Base-by-base conservation (phyloP, 2,888 invertebrate species). In the Petrolisthes cinctipes region DNA sequence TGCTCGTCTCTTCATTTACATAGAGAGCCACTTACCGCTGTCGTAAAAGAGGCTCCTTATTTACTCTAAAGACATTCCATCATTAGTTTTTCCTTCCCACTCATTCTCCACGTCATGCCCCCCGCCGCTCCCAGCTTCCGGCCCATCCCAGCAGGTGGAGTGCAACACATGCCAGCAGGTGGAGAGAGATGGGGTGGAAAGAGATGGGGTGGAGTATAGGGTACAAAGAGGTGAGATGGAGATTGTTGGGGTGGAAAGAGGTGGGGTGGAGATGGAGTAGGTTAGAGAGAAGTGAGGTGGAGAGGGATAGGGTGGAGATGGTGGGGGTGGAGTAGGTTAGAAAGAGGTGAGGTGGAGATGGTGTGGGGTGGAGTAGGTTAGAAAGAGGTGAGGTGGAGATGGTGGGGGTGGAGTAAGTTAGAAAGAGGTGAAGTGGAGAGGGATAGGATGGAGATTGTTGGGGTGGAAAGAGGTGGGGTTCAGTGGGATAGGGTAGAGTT, bases 71-170 rank as follows among this genome's bases (percentile, higher is more conserved):
- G 71, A 6, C 71, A 71, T n/a, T 61, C 61, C 61, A 61, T 17
- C 61, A 9, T 61, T 17, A 61, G 11, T n/a, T 71, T n/a, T n/a
- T 71, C 71, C 71, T n/a, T 71, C n/a, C n/a, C 71, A 14, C 71
- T 71, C 14, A 20, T 71, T 6, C n/a, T 6, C 17, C 11, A 14
- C 6, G 71, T 71, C 71, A 71, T n/a, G 71, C 71, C 71, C 71
- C 71, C 71, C 71, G 71, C n/a, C n/a, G 71, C 71, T 71, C 11
- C 71, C 71, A 17, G n/a, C 71, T 71, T 71, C 71, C 71, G 71
- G 71, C 71, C 17, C 17, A 9, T 9, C 6, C 71, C 71, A 14
- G 71, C 71, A 71, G 71, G 71, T 71, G 71, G 71, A n/a, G 71
- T 71, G 20, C 71, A n/a, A 71, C 71, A 17, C 61, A 17, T 61